Percentiles rank a stretch among this genome's conserved stretches.
phyloP scores from a whole-genome alignment of 1,140 invertebrate species.

The Plectrocnemia conspersa region DNA sequence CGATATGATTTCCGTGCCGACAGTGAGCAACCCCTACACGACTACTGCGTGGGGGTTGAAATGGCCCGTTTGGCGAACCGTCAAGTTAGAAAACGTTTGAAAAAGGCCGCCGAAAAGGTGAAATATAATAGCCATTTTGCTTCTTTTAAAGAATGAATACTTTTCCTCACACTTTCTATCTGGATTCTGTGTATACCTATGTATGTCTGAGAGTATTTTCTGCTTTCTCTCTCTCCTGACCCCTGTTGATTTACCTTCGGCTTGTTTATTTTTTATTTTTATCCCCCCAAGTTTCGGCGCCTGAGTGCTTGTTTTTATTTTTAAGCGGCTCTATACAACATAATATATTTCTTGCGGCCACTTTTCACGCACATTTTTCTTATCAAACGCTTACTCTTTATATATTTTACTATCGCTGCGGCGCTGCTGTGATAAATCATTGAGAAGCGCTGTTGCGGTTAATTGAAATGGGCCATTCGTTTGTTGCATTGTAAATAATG shows the following conservation, averaged over 20 bases:
- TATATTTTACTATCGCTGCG: no score
- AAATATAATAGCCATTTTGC: constrained; percentile 35
- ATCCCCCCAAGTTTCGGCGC: constrained; percentile 12
- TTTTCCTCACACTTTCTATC: constrained; percentile 15
- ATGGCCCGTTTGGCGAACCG: constrained; percentile 16
- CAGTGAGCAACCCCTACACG: no score
- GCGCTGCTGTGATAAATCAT: no score
- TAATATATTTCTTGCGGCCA: not conserved
- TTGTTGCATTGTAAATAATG: no score
- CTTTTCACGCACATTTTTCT: not conserved
- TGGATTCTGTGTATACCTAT: constrained; percentile 17
- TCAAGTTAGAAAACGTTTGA: constrained; percentile 24
- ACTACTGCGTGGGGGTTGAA: constrained; percentile 3
- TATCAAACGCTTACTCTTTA: not conserved
- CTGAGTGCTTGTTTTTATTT: constrained; percentile 15
- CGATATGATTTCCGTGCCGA: no score
- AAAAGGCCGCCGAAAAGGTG: constrained; percentile 32
- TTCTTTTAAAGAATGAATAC: constrained; percentile 34
- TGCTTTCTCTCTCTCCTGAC: constrained; percentile 13
- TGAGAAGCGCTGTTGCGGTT: no score
- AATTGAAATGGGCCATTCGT: no score
- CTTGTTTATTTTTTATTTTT: constrained; percentile 26
- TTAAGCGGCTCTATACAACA: constrained; percentile 17
- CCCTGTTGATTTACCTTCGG: constrained; percentile 29
- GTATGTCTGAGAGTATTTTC: not conserved